Conservation (phyloP, 2,113 vertebrate species). For the Hippocampus comes region DNA sequence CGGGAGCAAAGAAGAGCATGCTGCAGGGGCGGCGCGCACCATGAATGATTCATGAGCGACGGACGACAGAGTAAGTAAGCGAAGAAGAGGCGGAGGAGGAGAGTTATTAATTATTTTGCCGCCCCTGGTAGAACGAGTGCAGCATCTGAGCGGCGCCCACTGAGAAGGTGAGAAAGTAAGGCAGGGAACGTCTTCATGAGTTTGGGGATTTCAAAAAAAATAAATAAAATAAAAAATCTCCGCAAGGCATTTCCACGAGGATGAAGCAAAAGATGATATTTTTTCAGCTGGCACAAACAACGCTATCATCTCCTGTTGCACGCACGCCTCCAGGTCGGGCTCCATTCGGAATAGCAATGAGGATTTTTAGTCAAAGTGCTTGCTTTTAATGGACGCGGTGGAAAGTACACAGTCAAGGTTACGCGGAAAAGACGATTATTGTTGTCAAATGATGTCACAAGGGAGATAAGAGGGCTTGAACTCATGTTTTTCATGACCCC, state of each 20-base stretch:
- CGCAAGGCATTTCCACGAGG: neutral
- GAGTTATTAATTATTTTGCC: conserved; percentile 59
- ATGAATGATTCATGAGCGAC: conserved; percentile 66
- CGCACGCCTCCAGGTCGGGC: conserved; percentile 9
- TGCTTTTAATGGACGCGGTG: conserved; percentile 32
- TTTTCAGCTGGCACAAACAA: conserved; percentile 12
- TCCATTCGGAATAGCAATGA: conserved; percentile 29
- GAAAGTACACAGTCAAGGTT: conserved; percentile 50
- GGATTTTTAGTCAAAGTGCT: conserved; percentile 21
- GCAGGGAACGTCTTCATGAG: neutral
- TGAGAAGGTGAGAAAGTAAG: conserved; percentile 12
- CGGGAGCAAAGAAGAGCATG: conserved; percentile 33
- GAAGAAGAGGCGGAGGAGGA: conserved; percentile 5
- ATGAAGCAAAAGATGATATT: conserved; percentile 19
- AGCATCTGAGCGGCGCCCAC: conserved; percentile 44
- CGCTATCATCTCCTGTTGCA: conserved; percentile 28
- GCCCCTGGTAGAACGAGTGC: conserved; percentile 50
- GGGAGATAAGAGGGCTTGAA: conserved; percentile 1
- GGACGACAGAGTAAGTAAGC: conserved; percentile 11
- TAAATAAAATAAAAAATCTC: neutral
- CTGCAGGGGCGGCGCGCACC: conserved; percentile 28
- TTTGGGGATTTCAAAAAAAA: neutral
- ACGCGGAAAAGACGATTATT: conserved; percentile 8
- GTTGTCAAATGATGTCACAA: conserved; percentile 22
- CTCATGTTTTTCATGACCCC: neutral